These are phyloP conservation scores for Setophaga kirtlandii DNA, from an alignment of 2,113 vertebrate genomes.

Conservation along the genomic window DNA sequence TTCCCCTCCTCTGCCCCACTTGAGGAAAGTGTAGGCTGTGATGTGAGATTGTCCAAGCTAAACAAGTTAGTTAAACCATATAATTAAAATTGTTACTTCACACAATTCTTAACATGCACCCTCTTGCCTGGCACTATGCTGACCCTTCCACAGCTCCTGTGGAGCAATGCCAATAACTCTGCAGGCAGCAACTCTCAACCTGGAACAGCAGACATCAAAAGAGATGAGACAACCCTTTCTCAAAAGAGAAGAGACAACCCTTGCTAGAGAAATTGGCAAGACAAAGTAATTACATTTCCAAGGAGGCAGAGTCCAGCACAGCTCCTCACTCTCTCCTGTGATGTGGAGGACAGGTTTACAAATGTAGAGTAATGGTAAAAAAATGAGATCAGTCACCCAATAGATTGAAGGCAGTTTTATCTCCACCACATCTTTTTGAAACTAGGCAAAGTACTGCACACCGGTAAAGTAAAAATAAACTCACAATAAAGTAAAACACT, in stretches of 20 bases:
- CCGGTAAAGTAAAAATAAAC: not conserved
- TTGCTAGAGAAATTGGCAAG: not conserved
- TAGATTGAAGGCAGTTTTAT: not conserved
- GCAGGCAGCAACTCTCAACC: not conserved
- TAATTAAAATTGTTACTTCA: not conserved
- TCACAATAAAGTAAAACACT: not conserved
- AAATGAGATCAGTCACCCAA: not conserved
- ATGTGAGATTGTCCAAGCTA: not conserved
- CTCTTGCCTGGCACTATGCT: not conserved
- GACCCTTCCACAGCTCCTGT: not conserved
- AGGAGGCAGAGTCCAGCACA: not conserved
- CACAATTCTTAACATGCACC: not conserved
- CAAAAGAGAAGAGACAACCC: not conserved
- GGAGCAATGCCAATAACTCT: not conserved
- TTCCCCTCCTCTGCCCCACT: not conserved
- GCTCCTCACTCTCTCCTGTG: not conserved
- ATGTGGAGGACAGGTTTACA: not conserved
- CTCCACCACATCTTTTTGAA: not conserved
- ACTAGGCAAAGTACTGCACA: not conserved
- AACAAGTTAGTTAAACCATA: not conserved
- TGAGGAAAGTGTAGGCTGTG: not conserved
- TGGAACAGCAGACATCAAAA: not conserved
- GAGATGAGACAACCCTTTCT: not conserved
- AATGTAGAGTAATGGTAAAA: not conserved
- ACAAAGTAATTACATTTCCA: not conserved